Base-by-base conservation (phyloP, 2,888 invertebrate species). In the Agrilus cyanescens region DNA sequence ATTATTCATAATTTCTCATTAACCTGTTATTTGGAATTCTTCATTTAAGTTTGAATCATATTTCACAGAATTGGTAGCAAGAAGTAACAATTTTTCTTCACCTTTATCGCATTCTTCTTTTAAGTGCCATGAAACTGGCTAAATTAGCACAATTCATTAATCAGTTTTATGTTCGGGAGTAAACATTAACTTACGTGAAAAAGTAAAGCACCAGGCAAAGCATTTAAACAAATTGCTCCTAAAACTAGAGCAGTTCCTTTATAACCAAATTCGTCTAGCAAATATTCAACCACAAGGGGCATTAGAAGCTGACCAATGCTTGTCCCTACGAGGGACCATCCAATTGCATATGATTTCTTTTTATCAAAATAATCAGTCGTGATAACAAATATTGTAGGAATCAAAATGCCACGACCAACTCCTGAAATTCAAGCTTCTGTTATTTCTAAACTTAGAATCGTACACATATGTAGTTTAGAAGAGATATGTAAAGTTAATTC, bases 301-400 rank as follows among this genome's bases (percentile, higher is more conserved):
- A 85, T 78, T 46, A 82, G 59, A 61, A 82, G 80, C 60, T 84
- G 82, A 3, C 85, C 85, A 18, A 83, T 63, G 46, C 84, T 82
- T 48, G 84, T 82, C 43, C 85, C 85, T 18, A 82, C 82, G 67
- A 84, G 74, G 0, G 83, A 78, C 25, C 84, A 67, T 2, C 84
- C 84, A 41, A 84, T 82, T n/a, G 85, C 85, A 32, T 78, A 72
- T 46, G 80, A 80, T 52, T 81, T 77, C 58, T 70, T 75, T 43
- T 70, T 68, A 44, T 71, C 75, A 57, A 85, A 85, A 62, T 83
- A 85, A 16, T 77, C 72, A 60, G 80, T 82, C 46, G 83, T 76
- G 25, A 80, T 77, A 54, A 83, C 75, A 61, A 84, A 82, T 25
- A 80, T 75, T 3, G 82, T 75, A 35, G 82, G 80, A 48, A 80